Conservation (phyloP, 2,113 vertebrate genomes). For the Oryzias celebensis region DNA sequence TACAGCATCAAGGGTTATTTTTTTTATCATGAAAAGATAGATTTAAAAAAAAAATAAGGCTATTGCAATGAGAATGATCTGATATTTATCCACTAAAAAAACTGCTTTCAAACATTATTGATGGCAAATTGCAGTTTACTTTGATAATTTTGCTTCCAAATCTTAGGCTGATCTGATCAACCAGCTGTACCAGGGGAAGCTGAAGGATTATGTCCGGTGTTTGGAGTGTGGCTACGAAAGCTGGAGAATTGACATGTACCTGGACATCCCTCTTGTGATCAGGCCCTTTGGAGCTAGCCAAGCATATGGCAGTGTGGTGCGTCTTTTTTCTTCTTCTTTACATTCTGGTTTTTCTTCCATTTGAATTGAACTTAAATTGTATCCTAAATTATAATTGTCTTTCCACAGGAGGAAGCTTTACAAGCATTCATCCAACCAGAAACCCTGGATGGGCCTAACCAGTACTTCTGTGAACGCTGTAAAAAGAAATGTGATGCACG, state of each 20-base stretch:
- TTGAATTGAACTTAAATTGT: not conserved
- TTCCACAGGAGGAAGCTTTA: slow-evolving; percentile 91
- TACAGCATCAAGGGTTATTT: not conserved
- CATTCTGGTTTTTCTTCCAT: not conserved
- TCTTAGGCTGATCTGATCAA: slow-evolving; percentile 97
- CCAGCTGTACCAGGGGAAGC: slow-evolving; percentile 97
- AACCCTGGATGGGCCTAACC: slow-evolving; percentile 95
- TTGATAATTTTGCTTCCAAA: slow-evolving; percentile 41
- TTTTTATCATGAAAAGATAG: not conserved
- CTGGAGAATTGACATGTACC: slow-evolving; percentile 96
- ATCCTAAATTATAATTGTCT: slow-evolving; percentile 6
- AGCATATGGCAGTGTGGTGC: slow-evolving; percentile 96
- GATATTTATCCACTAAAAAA: not conserved
- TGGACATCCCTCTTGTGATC: slow-evolving; percentile 98
- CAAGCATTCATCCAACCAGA: slow-evolving; percentile 98
- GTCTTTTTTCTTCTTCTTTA: slow-evolving; percentile 57
- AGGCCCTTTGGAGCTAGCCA: slow-evolving; percentile 95
- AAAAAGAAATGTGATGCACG: slow-evolving; percentile 99
- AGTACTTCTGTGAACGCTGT: slow-evolving; percentile 98
- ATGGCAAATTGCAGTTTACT: not conserved
- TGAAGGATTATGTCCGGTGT: slow-evolving; percentile 98
- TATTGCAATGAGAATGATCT: not conserved
- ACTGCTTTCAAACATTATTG: not conserved
- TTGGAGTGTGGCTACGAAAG: slow-evolving; percentile 98
- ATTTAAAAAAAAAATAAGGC: no score